Conservation (phyloP, 2,113 vertebrate species). For the Psilopsiagon aymara region DNA sequence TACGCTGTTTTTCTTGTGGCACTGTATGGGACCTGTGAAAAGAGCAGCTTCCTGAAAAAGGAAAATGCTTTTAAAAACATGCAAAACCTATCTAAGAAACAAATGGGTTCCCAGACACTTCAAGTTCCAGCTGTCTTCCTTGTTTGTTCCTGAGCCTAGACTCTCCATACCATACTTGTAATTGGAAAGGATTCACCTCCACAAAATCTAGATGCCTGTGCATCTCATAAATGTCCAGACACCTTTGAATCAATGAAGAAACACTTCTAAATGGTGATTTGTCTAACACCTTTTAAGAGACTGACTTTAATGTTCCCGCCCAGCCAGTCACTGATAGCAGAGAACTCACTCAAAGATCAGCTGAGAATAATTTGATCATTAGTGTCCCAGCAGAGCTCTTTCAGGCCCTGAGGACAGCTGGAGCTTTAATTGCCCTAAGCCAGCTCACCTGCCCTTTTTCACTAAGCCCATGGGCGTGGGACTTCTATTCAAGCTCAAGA, state of each 20-base stretch:
- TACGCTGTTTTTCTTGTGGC: background rate
- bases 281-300: background rate
- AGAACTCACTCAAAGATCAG: background rate
- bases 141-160: background rate
- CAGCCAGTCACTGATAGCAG: background rate
- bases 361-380: background rate
- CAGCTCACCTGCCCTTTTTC: background rate
- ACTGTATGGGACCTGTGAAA: background rate
- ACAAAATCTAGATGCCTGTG: background rate
- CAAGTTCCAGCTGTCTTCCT: background rate
- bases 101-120: background rate
- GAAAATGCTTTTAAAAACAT: background rate
- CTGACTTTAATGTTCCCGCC: background rate
- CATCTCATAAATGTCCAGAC: background rate
- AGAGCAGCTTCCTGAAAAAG: background rate
- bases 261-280: background rate
- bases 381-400: background rate
- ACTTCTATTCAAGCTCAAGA: background rate
- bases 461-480: rapidly evolving
- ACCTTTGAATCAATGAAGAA: background rate
- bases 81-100: background rate
- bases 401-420: background rate
- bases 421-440: background rate
- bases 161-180: background rate
- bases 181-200: background rate